Percentiles rank a stretch among this genome's conserved stretches.
phyloP scores from a whole-genome alignment of 2,888 invertebrate species.

The Neoaliturus tenellus region DNA sequence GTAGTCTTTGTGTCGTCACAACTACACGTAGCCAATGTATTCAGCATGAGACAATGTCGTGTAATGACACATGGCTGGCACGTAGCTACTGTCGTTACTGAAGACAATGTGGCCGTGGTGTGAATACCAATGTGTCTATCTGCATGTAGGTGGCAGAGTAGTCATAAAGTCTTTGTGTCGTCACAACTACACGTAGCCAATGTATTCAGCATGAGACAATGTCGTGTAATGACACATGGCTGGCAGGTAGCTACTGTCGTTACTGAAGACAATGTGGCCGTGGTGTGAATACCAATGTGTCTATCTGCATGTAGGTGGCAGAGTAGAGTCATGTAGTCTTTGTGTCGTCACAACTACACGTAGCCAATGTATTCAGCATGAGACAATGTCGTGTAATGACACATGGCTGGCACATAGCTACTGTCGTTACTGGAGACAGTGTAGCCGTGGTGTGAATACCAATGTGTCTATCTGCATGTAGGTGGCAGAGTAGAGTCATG shows the following conservation, averaged over 20 bases:
- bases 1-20: no score
- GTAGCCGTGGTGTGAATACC: background rate
- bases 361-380: slow-evolving; percentile 7
- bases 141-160: no score
- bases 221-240: background rate
- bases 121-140: no score
- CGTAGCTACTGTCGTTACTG: no score
- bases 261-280: background rate
- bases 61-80: no score
- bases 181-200: background rate
- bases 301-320: background rate
- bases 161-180: background rate
- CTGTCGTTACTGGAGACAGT: background rate
- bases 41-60: no score
- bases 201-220: slow-evolving; percentile 18
- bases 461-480: background rate
- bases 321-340: background rate
- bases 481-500: background rate
- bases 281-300: background rate
- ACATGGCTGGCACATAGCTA: background rate
- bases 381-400: slow-evolving; percentile 9
- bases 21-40: no score
- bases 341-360: background rate
- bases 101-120: no score
- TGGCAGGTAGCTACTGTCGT: background rate